phyloP scores from a whole-genome alignment of 2,888 invertebrate species.

The Brachypterus glaber region DNA sequence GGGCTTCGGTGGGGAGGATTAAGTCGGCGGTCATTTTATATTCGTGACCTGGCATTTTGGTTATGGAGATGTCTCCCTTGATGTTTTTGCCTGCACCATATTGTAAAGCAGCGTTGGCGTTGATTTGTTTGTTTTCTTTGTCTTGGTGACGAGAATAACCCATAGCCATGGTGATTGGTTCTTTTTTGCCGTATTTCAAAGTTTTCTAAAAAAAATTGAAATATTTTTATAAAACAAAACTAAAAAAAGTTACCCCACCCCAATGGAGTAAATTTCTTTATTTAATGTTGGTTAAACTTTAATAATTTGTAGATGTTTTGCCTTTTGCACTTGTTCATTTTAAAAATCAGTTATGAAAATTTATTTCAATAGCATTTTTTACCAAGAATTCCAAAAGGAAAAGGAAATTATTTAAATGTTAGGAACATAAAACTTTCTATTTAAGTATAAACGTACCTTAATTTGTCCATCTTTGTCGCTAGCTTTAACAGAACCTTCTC shows the following conservation, averaged over 20 bases:
- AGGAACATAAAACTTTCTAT: neutral
- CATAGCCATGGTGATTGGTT: conserved; percentile 39
- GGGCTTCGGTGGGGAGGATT: conserved; percentile 43
- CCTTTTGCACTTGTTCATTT: too few relatives aligned
- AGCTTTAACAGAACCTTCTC: conserved; percentile 52
- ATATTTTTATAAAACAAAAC: too few relatives aligned
- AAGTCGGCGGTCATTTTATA: conserved; percentile 39
- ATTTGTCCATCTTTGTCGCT: conserved; percentile 57
- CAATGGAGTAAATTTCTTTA: too few relatives aligned
- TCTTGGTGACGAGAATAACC: conserved; percentile 27
- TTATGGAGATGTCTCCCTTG: conserved; percentile 32
- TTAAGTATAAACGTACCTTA: conserved; percentile 31
- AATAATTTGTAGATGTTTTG: too few relatives aligned
- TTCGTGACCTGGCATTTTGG: conserved; percentile 30
- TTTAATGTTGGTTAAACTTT: too few relatives aligned
- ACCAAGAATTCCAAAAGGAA: too few relatives aligned
- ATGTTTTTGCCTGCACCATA: conserved; percentile 38
- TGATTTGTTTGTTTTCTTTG: conserved; percentile 24
- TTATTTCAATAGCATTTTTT: too few relatives aligned
- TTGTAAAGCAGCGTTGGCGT: conserved; percentile 27
- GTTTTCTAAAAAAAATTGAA: conserved; percentile 25
- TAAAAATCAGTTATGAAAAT: too few relatives aligned
- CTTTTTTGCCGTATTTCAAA: conserved; percentile 37
- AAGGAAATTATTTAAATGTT: too few relatives aligned
- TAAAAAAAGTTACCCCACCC: conserved; percentile 18